Percentiles rank a stretch among this genome's conserved stretches.
Evolutionary conservation across 2,888 invertebrate species (phyloP).

Genomic region (Lamproptera curius): DNA sequence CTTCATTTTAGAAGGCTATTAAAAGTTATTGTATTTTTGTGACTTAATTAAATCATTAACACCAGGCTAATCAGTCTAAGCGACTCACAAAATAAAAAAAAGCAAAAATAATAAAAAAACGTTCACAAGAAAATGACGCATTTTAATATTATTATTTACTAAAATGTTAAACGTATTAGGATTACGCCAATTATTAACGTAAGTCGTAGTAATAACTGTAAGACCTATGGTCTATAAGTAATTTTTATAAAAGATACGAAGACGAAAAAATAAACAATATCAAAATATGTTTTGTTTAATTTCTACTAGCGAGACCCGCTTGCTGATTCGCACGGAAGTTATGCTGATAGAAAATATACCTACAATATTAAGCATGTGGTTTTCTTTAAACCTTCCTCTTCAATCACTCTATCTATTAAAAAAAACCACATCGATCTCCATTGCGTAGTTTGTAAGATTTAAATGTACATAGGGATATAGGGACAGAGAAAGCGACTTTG

Average conservation of each 20-base stretch:
- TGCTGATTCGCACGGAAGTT: too few species aligned
- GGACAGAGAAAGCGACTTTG: too few species aligned
- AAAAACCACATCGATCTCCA: too few species aligned
- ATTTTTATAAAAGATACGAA: conserved; percentile 38
- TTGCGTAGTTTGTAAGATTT: too few species aligned
- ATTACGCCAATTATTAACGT: conserved; percentile 28
- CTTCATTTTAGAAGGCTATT: conserved; percentile 67
- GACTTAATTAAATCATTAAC: conserved; percentile 24
- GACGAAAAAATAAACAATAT: conserved; percentile 30
- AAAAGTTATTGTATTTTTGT: conserved; percentile 31
- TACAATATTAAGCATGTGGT: too few species aligned
- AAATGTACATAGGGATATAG: too few species aligned
- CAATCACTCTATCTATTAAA: too few species aligned
- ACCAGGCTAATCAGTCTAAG: conserved; percentile 15
- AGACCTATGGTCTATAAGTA: conserved; percentile 72
- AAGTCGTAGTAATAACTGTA: conserved; percentile 41
- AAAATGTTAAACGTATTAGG: conserved; percentile 17
- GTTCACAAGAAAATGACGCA: conserved; percentile 31
- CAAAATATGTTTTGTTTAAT: conserved; percentile 29
- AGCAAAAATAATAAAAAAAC: conserved; percentile 20
- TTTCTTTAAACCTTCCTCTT: too few species aligned
- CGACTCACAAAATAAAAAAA: conserved; percentile 22
- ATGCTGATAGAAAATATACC: too few species aligned
- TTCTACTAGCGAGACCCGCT: too few species aligned
- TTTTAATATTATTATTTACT: conserved; percentile 32